Evolutionary conservation across 2,888 invertebrate genomes (phyloP).

Genomic region (Beris chalybata): DNA sequence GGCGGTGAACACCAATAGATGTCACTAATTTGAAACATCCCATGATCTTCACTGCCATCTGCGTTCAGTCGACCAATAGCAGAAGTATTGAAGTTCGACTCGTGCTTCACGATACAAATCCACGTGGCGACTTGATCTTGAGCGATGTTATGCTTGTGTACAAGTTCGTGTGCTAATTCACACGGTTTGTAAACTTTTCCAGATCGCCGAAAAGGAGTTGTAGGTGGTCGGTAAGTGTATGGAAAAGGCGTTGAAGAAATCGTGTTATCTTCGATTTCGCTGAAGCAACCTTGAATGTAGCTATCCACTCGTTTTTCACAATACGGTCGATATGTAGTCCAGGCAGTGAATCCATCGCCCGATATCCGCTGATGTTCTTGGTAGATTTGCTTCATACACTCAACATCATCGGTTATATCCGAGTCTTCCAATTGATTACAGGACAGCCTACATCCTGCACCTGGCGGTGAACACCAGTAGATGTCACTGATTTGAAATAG

Average conservation of each 20-base stretch:
- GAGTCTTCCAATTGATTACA: constrained; percentile 68
- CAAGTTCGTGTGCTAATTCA: constrained; percentile 69
- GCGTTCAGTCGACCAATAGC: constrained; percentile 59
- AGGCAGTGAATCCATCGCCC: constrained; percentile 74
- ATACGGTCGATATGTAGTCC: constrained; percentile 69
- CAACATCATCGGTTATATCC: constrained; percentile 70
- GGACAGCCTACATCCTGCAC: constrained; percentile 62
- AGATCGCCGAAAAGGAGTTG: background rate
- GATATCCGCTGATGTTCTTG: constrained; percentile 68
- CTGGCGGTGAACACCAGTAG: constrained; percentile 67
- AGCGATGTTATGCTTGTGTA: constrained; percentile 60
- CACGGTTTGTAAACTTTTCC: constrained; percentile 66
- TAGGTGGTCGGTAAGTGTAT: background rate
- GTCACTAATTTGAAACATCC: constrained; percentile 72
- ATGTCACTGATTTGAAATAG: constrained; percentile 73
- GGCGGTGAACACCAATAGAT: constrained; percentile 66
- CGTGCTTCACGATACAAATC: constrained; percentile 75
- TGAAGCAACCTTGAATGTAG: constrained; percentile 60
- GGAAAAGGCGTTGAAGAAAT: background rate
- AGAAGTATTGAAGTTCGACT: constrained; percentile 68
- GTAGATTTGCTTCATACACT: constrained; percentile 66
- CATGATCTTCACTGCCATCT: constrained; percentile 67
- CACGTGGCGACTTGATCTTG: constrained; percentile 62
- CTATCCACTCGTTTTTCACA: constrained; percentile 60
- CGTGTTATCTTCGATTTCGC: constrained; percentile 40